Evolutionary conservation across 2,113 vertebrate species (phyloP), one percentile per base, ranked within the genome.

Genomic region (Bubo scandiacus): DNA sequence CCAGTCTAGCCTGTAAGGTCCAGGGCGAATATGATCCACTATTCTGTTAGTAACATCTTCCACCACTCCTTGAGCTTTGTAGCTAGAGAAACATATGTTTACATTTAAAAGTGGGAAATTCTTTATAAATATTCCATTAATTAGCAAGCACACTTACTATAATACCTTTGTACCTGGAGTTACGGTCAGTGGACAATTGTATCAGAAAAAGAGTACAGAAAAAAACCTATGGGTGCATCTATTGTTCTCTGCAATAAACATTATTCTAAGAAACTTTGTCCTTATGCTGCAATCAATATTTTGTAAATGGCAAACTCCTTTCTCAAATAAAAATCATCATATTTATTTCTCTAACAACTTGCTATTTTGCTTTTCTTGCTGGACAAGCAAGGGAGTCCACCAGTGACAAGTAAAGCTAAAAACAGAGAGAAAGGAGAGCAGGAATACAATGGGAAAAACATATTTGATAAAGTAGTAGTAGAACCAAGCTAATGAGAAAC

Each of bases 11-110:
- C 99, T 97, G 45, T 97, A 98, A 38, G 98, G 98, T 57, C 99
- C 99, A 43, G 98, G 99, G 4, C 98, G 97, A 91, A 99, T 99
- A 71, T 98, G 98, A 86, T 99, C 98, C 86, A 99, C 97, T 87
- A 99, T 85, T 95, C 90, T 97, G 84, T 97, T 97, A 36, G 98
- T 90, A 77, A 42, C 59, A 42, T 98, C 98, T 73, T 98, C 97
- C 32, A 99, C 96, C 66, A 98, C 91, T 74, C 99, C 99, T 97
- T 99, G 95, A 62, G 98, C 97, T 98, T 99, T 99, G 96, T 99
- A 99, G 30, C 99, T 99, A 95, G 26, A 97, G 78, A 92, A 96
- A 92, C 5, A 42, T 17, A 96, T 25, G 20, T 65, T 81, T 67
- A 61, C 20, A 86, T 52, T 90, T 74, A 78, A 71, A 94, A 68